Conservation (phyloP, 2,797 vertebrate species). For the Silurus lanzhouensis region DNA sequence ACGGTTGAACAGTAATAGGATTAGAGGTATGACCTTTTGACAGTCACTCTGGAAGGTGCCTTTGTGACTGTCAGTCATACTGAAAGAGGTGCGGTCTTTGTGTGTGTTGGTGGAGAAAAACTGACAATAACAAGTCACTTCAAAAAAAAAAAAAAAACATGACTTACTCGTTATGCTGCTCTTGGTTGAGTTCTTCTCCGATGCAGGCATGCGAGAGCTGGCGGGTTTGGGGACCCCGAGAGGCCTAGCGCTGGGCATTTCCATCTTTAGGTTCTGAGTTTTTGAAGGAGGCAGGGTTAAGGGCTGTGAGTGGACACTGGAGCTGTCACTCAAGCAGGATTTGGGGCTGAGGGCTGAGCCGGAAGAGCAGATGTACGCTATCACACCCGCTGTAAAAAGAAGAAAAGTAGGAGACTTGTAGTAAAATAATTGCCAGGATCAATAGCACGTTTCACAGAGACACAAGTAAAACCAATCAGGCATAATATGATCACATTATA, state of each 20-base stretch:
- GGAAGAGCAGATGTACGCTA: slow-evolving; percentile 93
- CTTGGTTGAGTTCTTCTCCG: slow-evolving; percentile 72
- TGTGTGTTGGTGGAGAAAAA: not conserved
- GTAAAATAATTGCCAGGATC: not conserved
- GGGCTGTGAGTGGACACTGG: slow-evolving; percentile 81
- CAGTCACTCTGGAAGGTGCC: not conserved
- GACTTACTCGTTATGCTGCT: slow-evolving; percentile 89
- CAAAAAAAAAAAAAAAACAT: no score
- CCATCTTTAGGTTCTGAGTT: slow-evolving; percentile 79
- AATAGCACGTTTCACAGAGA: not conserved
- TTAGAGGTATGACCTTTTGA: not conserved
- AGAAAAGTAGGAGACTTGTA: not conserved
- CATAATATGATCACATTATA: no score
- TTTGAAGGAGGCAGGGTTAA: slow-evolving; percentile 81
- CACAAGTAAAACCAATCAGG: not conserved
- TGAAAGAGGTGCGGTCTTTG: not conserved
- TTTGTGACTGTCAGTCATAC: not conserved
- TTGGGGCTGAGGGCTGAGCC: slow-evolving; percentile 87
- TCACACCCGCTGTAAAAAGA: slow-evolving; percentile 85
- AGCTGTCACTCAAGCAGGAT: slow-evolving; percentile 85
- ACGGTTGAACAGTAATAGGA: not conserved
- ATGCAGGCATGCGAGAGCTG: slow-evolving; percentile 67
- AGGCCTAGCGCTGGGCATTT: slow-evolving; percentile 68
- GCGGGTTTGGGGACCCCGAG: slow-evolving; percentile 66
- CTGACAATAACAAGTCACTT: not conserved